Conservation (phyloP, 2,888 invertebrate species). For the Drosophila paramelanica region DNA sequence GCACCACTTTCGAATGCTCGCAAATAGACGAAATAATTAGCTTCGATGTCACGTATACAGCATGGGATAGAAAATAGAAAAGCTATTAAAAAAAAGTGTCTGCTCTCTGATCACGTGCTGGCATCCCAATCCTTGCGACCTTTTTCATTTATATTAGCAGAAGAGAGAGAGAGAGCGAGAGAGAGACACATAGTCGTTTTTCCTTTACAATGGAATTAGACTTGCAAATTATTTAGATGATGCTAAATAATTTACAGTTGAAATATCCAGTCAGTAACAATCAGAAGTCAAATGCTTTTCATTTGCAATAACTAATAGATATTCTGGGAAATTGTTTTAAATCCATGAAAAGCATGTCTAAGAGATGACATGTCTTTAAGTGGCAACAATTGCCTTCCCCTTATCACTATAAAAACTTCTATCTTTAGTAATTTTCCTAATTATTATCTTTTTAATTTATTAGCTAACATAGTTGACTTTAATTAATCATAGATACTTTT, state of each 20-base stretch:
- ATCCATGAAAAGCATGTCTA: neutral
- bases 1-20: neutral
- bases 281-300: neutral
- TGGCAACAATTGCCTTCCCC: neutral
- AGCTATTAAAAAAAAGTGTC: conserved; percentile 7
- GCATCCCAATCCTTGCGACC: conserved; percentile 4
- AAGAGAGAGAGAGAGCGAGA: neutral
- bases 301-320: neutral
- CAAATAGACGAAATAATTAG: conserved; percentile 45
- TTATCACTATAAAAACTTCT: too few species aligned
- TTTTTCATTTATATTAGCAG: conserved; percentile 33
- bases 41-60: conserved; percentile 41
- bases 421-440: too few species aligned
- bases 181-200: conserved; percentile 2
- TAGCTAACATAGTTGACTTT: neutral
- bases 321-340: neutral
- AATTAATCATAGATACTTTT: neutral
- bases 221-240: conserved; percentile 12
- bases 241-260: neutral
- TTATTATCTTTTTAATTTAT: too few species aligned
- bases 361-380: neutral
- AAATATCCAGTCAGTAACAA: neutral
- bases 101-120: neutral
- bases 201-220: conserved; percentile 11
- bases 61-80: too few species aligned